phyloP scores from a whole-genome alignment of 2,797 vertebrate genomes.

The Onychomys arenicola region DNA sequence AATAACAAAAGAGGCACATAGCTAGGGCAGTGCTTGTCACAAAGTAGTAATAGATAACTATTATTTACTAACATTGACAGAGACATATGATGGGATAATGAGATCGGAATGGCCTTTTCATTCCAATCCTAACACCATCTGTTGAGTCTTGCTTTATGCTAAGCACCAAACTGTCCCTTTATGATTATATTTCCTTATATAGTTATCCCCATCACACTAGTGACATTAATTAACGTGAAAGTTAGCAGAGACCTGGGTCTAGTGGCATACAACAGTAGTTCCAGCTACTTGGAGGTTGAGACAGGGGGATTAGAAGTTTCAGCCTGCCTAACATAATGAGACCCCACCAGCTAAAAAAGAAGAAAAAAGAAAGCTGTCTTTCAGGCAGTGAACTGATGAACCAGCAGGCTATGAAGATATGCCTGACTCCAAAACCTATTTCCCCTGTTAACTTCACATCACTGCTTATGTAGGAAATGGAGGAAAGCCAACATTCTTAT shows the following conservation, averaged over 20 bases:
- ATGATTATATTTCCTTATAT: conserved; percentile 45
- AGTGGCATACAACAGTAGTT: neutral
- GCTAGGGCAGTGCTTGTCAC: neutral
- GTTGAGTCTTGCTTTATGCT: conserved; percentile 56
- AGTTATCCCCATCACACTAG: neutral
- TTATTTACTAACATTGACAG: neutral
- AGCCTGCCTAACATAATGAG: neutral
- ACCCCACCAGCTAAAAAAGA: neutral
- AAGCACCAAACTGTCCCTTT: neutral
- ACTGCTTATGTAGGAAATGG: conserved; percentile 6
- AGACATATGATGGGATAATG: neutral
- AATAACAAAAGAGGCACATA: conserved; percentile 31
- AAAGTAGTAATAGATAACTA: neutral
- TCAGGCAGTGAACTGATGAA: conserved; percentile 17
- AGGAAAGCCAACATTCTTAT: conserved; percentile 22
- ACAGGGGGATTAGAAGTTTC: neutral
- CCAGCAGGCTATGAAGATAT: neutral
- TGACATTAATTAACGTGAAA: conserved; percentile 34
- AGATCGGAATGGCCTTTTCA: neutral
- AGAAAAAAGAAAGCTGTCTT: conserved; percentile 10
- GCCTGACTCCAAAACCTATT: conserved; percentile 35
- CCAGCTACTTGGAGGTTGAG: neutral
- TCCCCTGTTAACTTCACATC: conserved; percentile 36
- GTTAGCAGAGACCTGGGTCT: neutral
- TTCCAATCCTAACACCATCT: conserved; percentile 6